Percentiles rank a stretch among this genome's conserved stretches.
Evolutionary conservation across 2,113 vertebrate species (phyloP).

Genomic region (Hippolais icterina): DNA sequence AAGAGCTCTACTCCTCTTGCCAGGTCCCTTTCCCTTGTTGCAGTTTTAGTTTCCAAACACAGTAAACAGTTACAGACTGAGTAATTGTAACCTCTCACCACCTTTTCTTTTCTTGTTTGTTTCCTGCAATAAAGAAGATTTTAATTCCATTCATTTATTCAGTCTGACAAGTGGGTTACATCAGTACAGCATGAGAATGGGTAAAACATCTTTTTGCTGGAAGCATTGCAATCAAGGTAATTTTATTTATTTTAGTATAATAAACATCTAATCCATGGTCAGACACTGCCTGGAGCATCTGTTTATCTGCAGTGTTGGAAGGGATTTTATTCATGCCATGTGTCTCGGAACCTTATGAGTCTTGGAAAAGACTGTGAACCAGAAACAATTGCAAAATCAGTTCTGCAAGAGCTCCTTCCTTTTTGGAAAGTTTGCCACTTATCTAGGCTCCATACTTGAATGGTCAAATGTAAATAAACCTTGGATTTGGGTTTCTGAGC

Average conservation of each 20-base stretch:
- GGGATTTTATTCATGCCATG: not conserved
- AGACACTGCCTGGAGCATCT: conserved; percentile 14
- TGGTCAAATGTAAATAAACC: not conserved
- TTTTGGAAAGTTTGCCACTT: not conserved
- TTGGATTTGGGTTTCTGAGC: not conserved
- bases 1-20: not conserved
- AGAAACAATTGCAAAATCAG: not conserved
- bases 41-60: not conserved
- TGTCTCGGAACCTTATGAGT: not conserved
- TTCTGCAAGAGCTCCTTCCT: not conserved
- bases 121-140: not conserved
- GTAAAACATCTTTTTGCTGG: conserved; percentile 15
- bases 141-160: conserved; percentile 17
- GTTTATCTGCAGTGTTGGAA: not conserved
- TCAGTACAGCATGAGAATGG: not conserved
- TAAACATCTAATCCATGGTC: not conserved
- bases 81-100: not conserved
- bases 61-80: not conserved
- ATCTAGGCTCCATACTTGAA: not conserved
- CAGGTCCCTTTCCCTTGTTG: not conserved
- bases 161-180: not conserved
- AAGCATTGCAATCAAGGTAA: conserved; percentile 3
- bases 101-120: not conserved
- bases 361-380: not conserved
- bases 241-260: conserved; percentile 42